Conservation (phyloP, 2,797 vertebrate species). For the Pipistrellus pygmaeus region DNA sequence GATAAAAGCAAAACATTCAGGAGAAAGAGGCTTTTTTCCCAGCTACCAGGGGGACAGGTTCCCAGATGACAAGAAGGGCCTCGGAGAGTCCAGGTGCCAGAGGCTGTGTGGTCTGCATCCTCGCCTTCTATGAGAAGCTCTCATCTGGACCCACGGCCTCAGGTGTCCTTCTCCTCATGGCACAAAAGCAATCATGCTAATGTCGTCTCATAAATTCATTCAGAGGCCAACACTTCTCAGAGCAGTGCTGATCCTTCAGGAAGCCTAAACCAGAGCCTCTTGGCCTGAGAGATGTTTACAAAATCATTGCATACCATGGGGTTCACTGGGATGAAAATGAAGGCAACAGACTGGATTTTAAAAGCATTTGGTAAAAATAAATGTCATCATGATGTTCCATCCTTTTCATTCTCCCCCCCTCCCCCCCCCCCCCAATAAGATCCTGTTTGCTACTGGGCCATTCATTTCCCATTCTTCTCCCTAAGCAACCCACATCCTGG, state of each 20-base stretch:
- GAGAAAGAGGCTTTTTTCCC: background rate
- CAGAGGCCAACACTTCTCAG: background rate
- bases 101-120: background rate
- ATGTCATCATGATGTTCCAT: background rate
- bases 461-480: background rate
- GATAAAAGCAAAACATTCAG: background rate
- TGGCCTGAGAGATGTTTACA: slow-evolving; percentile 35
- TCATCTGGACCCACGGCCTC: slow-evolving; percentile 37
- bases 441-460: background rate
- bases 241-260: background rate
- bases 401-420: background rate
- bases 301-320: background rate
- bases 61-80: background rate
- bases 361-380: slow-evolving; percentile 36
- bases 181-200: slow-evolving; percentile 27
- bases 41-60: background rate
- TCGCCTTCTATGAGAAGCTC: background rate
- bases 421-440: no score
- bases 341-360: slow-evolving; percentile 19
- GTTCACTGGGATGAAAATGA: slow-evolving; percentile 31
- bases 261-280: slow-evolving; percentile 27
- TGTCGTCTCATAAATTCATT: background rate
- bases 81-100: background rate
- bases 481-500: background rate
- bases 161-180: background rate